Evolutionary conservation across 2,113 vertebrate species (phyloP).

Genomic region (Acanthochromis polyacanthus): DNA sequence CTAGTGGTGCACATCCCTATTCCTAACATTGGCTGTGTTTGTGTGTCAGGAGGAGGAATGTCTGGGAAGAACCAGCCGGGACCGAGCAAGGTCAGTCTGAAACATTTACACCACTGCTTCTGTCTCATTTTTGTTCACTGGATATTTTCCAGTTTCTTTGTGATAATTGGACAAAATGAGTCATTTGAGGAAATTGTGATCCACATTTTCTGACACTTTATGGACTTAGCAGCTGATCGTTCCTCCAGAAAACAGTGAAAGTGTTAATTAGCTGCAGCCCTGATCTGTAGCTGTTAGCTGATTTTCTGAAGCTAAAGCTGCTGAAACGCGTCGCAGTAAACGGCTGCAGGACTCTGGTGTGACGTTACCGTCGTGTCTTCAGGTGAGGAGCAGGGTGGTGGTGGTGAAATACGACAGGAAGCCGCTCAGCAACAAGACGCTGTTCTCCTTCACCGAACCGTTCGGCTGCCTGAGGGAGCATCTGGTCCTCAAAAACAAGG

Average conservation of each 20-base stretch:
- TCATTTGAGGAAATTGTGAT: no score
- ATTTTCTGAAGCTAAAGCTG: no score
- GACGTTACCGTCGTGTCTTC: slow-evolving; percentile 4
- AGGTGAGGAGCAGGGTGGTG: slow-evolving; percentile 82
- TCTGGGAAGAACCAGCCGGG: slow-evolving; percentile 53
- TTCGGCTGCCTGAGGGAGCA: slow-evolving; percentile 82
- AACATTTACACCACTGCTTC: background rate
- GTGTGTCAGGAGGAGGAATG: slow-evolving; percentile 59
- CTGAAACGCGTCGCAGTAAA: background rate
- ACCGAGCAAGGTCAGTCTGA: slow-evolving; percentile 66
- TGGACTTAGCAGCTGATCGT: no score
- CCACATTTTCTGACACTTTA: no score
- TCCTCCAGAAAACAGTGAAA: no score
- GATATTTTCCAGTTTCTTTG: no score
- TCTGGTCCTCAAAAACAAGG: slow-evolving; percentile 85
- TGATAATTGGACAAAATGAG: no score
- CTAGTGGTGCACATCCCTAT: no score
- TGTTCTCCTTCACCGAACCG: slow-evolving; percentile 77
- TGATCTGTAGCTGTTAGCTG: no score
- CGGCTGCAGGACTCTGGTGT: background rate
- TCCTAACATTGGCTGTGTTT: slow-evolving; percentile 3
- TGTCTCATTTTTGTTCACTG: background rate
- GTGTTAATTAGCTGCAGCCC: no score
- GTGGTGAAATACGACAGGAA: slow-evolving; percentile 83
- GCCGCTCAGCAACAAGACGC: slow-evolving; percentile 74